These are phyloP conservation scores for Eueides isabella DNA, from an alignment of 1,140 invertebrate species.

Conservation along the genomic window DNA sequence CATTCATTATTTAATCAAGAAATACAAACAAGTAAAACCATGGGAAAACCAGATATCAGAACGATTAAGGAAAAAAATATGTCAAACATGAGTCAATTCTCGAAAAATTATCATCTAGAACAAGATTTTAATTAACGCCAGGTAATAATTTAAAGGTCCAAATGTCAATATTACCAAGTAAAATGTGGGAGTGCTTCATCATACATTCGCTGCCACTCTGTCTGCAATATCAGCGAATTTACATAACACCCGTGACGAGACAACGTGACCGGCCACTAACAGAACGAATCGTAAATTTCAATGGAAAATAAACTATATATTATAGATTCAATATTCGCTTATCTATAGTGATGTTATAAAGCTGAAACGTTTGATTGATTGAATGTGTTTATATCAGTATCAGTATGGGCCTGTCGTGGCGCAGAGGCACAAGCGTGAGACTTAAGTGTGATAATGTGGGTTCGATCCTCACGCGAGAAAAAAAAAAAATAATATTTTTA, in stretches of 20 bases:
- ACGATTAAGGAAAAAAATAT: constrained; percentile 16
- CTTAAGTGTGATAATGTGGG: no score
- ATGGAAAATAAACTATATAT: constrained; percentile 56
- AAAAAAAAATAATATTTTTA: no score
- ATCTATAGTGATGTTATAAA: neutral
- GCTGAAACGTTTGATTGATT: no score
- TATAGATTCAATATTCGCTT: constrained; percentile 27
- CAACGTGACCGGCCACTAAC: constrained; percentile 55
- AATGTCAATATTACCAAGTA: constrained; percentile 36
- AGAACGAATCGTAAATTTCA: constrained; percentile 43
- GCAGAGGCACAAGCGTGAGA: no score
- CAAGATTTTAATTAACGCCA: constrained; percentile 34
- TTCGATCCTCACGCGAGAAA: no score
- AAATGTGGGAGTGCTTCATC: constrained; percentile 18
- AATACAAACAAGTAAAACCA: neutral
- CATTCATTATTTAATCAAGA: neutral
- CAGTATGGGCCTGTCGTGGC: no score
- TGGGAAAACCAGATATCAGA: neutral
- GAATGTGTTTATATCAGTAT: no score
- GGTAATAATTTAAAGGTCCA: constrained; percentile 27
- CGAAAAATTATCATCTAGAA: constrained; percentile 20
- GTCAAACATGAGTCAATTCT: constrained; percentile 5
- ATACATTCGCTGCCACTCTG: constrained; percentile 63
- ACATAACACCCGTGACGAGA: constrained; percentile 51
- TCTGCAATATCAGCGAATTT: constrained; percentile 63